Percentiles rank a stretch among this genome's conserved stretches.
Evolutionary conservation across 2,113 vertebrate species (phyloP).

Genomic region (Butorides virescens): DNA sequence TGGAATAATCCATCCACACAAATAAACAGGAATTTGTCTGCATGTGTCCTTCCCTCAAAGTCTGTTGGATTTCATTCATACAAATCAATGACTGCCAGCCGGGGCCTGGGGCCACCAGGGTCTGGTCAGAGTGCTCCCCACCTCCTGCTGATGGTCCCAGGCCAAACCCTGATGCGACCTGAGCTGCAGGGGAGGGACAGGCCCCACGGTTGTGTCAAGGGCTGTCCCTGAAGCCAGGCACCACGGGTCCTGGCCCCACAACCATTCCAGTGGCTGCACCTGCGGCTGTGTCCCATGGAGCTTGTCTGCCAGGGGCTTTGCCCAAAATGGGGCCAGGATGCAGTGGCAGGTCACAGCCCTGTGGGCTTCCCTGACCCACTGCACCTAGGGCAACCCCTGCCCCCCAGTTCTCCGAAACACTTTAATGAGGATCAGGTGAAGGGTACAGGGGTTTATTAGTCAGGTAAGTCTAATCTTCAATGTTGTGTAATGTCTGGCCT

Average conservation of each 20-base stretch:
- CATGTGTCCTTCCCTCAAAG: neutral
- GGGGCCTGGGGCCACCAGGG: accelerated
- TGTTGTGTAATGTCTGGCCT: neutral
- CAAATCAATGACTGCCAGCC: accelerated
- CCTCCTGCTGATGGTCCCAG: neutral
- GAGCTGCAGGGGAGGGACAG: accelerated
- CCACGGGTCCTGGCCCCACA: accelerated
- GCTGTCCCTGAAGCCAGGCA: neutral
- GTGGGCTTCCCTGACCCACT: accelerated
- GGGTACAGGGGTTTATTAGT: neutral
- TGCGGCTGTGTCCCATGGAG: neutral
- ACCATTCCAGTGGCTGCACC: neutral
- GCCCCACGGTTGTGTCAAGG: neutral
- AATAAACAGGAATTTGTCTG: neutral
- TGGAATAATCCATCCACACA: neutral
- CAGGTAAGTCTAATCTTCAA: neutral
- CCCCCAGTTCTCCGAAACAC: neutral
- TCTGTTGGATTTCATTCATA: neutral
- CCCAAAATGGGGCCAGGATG: neutral
- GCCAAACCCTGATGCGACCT: neutral
- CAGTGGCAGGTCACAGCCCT: neutral
- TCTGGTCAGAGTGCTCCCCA: accelerated
- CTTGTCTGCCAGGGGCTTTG: neutral
- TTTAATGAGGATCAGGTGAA: neutral
- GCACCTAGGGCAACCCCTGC: accelerated